Base-by-base conservation (phyloP, 2,113 vertebrate genomes). In the Nothobranchius kuhntae region DNA sequence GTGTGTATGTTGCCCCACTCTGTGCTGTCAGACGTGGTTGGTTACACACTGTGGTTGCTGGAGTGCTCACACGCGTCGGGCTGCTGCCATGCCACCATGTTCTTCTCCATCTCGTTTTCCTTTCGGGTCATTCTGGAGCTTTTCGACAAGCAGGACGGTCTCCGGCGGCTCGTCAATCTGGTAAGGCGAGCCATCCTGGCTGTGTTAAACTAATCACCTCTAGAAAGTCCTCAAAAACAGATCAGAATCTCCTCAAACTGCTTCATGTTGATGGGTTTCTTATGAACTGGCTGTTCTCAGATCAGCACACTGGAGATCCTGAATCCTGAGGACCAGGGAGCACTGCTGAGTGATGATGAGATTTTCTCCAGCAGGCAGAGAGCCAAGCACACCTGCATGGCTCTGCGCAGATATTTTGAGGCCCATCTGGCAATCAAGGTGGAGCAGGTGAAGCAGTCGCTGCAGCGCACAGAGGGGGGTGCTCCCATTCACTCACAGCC, bases 11-110 rank as follows among this genome's bases (percentile, higher is more conserved):
- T 98, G 73, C 97, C 97, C 0, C 95, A 96, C 86, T 94, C 95
- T 4, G 94, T 98, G 72, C 91, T 99, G 53, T 94, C 95, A 26
- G 98, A 99, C 58, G 96, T 99, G 60, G 98, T 99, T 52, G 95
- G 94, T 81, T 99, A 99, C 79, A 98, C 98, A 0, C 90, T 99
- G 57, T 99, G 98, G 98, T 91, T 99, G 65, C 93, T 99, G 93
- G 98, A 99, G 70, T 99, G 98, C 82, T 99, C 98, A 42, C 98
- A 99, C 0, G 98, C 97, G n/a, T 99, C 98, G 0, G 97, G 97
- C 68, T 97, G 97, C 91, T 99, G 98, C 88, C 98, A 99, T 42
- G 97, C 98, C 72, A 99, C 98, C 79, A 99, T 99, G 98, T 99
- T 99, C 91, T 99, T 99, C 91, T 99, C 97, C 71, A 99, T 99